Conservation (phyloP, 2,888 invertebrate species). For the Drosophila gaucha region DNA sequence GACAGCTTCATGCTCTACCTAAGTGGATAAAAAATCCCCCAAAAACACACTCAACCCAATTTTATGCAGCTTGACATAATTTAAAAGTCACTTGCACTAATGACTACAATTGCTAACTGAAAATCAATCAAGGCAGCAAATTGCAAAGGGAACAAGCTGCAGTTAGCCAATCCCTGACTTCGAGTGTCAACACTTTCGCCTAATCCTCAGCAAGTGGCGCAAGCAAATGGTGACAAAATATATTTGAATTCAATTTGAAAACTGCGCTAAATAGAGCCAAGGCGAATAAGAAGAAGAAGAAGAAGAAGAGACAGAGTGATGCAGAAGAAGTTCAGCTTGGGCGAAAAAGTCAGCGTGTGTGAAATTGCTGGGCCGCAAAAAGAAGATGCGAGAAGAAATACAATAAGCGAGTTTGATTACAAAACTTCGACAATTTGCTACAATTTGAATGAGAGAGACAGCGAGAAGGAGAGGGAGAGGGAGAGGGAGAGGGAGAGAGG, state of each 20-base stretch:
- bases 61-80: slow-evolving; percentile 35
- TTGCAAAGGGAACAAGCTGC: background rate
- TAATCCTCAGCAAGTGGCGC: slow-evolving; percentile 34
- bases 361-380: slow-evolving; percentile 46
- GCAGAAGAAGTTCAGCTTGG: slow-evolving; percentile 24
- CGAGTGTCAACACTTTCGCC: slow-evolving; percentile 26
- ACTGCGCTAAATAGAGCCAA: slow-evolving; percentile 6
- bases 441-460: slow-evolving; percentile 49
- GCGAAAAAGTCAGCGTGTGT: slow-evolving; percentile 63
- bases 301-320: slow-evolving; percentile 6
- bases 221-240: slow-evolving; percentile 59
- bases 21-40: background rate
- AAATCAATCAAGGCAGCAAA: slow-evolving; percentile 38
- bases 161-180: background rate
- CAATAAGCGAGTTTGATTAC: slow-evolving; percentile 60
- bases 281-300: slow-evolving; percentile 3
- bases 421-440: slow-evolving; percentile 74
- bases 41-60: slow-evolving; percentile 21
- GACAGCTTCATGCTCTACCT: background rate
- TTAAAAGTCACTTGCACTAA: slow-evolving; percentile 57
- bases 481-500: background rate
- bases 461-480: slow-evolving; percentile 1
- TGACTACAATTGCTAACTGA: slow-evolving; percentile 37
- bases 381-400: slow-evolving; percentile 12
- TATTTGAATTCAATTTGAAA: slow-evolving; percentile 25